phyloP scores from a whole-genome alignment of 2,888 invertebrate species.

The Petrophora chlorosata region DNA sequence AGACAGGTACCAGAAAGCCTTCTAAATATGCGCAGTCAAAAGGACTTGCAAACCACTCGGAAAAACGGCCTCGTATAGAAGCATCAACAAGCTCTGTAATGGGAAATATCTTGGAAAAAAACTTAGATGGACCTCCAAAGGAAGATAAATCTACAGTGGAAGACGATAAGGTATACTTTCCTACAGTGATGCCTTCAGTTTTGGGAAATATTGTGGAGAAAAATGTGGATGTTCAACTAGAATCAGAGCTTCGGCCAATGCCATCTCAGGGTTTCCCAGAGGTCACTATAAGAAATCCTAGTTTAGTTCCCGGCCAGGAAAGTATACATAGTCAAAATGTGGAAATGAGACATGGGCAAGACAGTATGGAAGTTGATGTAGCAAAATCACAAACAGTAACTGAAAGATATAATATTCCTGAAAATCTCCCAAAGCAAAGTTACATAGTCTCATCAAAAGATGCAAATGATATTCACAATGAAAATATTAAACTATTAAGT shows the following conservation, averaged over 20 bases:
- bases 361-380: conserved; percentile 58
- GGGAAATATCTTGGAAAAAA: conserved; percentile 68
- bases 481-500: conserved; percentile 87
- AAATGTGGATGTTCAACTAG: conserved; percentile 47
- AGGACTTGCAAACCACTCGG: conserved; percentile 61
- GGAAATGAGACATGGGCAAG: conserved; percentile 44
- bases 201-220: conserved; percentile 85
- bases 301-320: conserved; percentile 50
- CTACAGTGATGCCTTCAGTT: conserved; percentile 68
- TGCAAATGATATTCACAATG: conserved; percentile 86
- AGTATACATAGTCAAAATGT: conserved; percentile 79
- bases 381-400: conserved; percentile 33
- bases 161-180: conserved; percentile 75
- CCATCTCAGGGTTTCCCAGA: conserved; percentile 79
- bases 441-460: conserved; percentile 76
- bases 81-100: conserved; percentile 41
- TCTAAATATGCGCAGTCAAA: conserved; percentile 74
- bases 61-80: conserved; percentile 67
- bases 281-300: conserved; percentile 67
- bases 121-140: conserved; percentile 37
- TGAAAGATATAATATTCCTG: neutral
- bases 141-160: conserved; percentile 39
- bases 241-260: conserved; percentile 52
- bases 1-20: conserved; percentile 51
- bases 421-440: conserved; percentile 66